Evolutionary conservation across 1,140 invertebrate species (phyloP), one percentile per base, ranked within the genome.

Genomic region (Trialeurodes vaporariorum): DNA sequence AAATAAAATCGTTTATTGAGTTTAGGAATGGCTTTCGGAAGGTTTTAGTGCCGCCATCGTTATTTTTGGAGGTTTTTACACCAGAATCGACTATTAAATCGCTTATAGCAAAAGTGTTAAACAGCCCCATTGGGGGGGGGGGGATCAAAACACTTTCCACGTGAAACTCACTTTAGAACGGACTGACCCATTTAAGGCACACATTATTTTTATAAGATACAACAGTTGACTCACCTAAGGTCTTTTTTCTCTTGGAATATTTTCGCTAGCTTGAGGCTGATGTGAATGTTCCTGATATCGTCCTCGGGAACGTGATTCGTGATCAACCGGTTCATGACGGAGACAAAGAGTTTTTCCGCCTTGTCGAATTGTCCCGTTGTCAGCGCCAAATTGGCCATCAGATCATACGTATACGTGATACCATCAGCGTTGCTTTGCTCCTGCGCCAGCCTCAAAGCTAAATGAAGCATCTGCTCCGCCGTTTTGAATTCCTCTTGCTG

Each of bases 341-440:
- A 83, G 17, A 88, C 81, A 80, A 93, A 96, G 25, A 97, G 77
- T 66, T 84, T 84, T 76, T 96, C 89, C 9, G 94, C 92, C 79
- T 94, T 94, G 70, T 84, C 80, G 72, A 87, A 86, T 68, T 95
- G 83, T 61, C 85, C 84, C 63, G 81, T 80, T 72, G 90, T 83
- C 74, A 93, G 85, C 21, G 93, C 92, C 61, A 96, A 80, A 80
- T 96, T 95, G 5, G 93, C 94, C 85, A 98, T 86, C 5, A 93
- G 73, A 81, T 96, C 93, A 76, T 90, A 94, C 67, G 95, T 86
- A 73, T 95, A 94, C 11, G 90, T 89, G 63, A 93, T 80, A 26
- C 87, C 92, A 71, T 90, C 79, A 70, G 85, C 75, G 78, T 91
- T 85, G 63, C 87, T 81, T 59, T 88, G 79, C 73, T 91, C 87